Conservation (phyloP, 1,140 invertebrate species). For the Bombus pascuorum region DNA sequence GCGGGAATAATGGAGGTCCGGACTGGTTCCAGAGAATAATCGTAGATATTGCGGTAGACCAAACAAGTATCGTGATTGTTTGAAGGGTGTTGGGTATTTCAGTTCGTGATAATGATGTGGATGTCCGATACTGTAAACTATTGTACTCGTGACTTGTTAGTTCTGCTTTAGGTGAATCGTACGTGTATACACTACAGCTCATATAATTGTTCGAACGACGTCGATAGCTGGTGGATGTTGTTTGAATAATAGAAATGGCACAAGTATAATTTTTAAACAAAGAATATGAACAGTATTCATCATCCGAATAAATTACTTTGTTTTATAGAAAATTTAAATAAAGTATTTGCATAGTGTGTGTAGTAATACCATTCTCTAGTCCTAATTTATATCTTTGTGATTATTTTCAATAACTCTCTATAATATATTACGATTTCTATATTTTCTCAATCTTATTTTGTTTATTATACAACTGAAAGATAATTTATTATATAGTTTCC, state of each 20-base stretch:
- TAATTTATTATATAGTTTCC: background rate
- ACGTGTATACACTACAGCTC: background rate
- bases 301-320: too few species aligned
- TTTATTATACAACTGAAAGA: too few species aligned
- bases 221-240: background rate
- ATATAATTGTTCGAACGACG: background rate
- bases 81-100: background rate
- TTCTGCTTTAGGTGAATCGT: background rate
- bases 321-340: too few species aligned
- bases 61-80: background rate
- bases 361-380: too few species aligned
- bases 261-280: too few species aligned
- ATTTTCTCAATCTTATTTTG: too few species aligned
- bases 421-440: too few species aligned
- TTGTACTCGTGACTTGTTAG: background rate
- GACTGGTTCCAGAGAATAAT: background rate
- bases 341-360: too few species aligned
- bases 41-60: conserved; percentile 11
- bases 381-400: too few species aligned
- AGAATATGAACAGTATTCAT: too few species aligned
- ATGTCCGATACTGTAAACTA: too few species aligned
- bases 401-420: too few species aligned
- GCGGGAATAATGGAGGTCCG: conserved; percentile 10
- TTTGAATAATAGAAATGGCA: background rate
- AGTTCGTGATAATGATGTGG: background rate